Evolutionary conservation across 2,113 vertebrate species (phyloP), one percentile per base, ranked within the genome.

Genomic region (Entelurus aequoreus): DNA sequence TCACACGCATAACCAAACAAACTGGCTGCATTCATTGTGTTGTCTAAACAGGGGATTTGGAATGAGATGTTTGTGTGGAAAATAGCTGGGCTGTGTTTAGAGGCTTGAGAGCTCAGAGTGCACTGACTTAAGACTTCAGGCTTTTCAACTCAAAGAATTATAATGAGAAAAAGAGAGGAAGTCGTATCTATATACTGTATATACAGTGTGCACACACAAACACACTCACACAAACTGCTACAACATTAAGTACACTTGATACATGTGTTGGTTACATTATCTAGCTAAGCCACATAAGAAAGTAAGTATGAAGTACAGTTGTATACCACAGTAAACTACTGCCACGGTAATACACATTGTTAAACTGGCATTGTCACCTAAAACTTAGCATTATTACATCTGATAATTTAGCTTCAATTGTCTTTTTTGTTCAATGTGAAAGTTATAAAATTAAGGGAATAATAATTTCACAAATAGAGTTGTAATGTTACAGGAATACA

Each of bases 41-140:
- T 87, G 84, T 87, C 81, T 76, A 86, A 88, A 87, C 77, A 85
- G 62, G 79, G 83, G 83, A 78, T 82, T 76, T 80, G 53, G 60
- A 86, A 86, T 65, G 84, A 81, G 81, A 77, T 88, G 84, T 80
- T 88, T 84, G 75, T 74, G 79, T 79, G 74, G 75, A 76, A 79
- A 83, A 82, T 78, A 79, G 75, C 79, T 28, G 56, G 4, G 51
- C 53, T 53, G 63, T 68, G 72, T 84, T 86, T 81, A 65, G 68
- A 71, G 75, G 60, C 36, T 62, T 70, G 49, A 59, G 63, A 63
- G 61, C 55, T 55, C 61, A 67, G 36, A 74, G 60, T 66, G 48
- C 10, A 72, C 66, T 76, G 80, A 78, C 78, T 81, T 72, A 59
- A 77, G 71, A 78, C 76, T 67, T 73, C 68, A 83, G 72, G 76